Evolutionary conservation across 2,113 vertebrate species (phyloP).

Genomic region (Epinephelus lanceolatus): DNA sequence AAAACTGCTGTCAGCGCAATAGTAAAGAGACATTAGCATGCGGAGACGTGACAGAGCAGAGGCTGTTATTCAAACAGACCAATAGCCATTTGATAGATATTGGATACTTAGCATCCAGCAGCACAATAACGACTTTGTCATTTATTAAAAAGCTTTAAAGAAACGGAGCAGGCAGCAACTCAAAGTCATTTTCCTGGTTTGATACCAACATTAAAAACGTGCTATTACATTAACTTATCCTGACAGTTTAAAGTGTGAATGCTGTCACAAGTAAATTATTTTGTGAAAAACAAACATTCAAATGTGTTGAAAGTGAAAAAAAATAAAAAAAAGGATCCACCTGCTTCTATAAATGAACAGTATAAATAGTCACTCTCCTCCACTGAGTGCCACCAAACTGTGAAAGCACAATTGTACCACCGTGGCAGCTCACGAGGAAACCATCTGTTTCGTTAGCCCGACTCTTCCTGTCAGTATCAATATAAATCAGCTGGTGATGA

Average conservation of each 20-base stretch:
- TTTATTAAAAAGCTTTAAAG: conserved; percentile 15
- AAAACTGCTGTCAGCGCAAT: conserved; percentile 69
- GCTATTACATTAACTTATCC: not conserved
- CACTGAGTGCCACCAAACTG: conserved; percentile 27
- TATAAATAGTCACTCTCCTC: conserved; percentile 10
- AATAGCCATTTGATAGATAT: conserved; percentile 48
- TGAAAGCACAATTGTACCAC: conserved; percentile 35
- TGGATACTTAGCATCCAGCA: conserved; percentile 30
- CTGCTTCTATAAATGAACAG: not conserved
- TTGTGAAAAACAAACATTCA: conserved; percentile 18
- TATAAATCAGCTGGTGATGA: conserved; percentile 36
- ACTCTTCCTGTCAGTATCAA: conserved; percentile 41
- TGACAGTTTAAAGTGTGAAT: not conserved
- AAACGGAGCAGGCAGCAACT: not conserved
- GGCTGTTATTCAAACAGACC: conserved; percentile 43
- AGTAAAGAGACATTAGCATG: conserved; percentile 71
- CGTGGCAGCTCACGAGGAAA: conserved; percentile 21
- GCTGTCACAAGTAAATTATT: not conserved
- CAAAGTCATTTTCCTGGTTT: not conserved
- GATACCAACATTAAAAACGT: not conserved
- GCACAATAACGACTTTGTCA: conserved; percentile 11
- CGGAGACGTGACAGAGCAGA: conserved; percentile 61
- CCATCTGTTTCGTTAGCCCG: conserved; percentile 51
- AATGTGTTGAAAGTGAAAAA: not conserved
- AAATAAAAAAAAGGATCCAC: not conserved